phyloP scores from a whole-genome alignment of 1,140 invertebrate genomes.

The Bicyclus anynana region DNA sequence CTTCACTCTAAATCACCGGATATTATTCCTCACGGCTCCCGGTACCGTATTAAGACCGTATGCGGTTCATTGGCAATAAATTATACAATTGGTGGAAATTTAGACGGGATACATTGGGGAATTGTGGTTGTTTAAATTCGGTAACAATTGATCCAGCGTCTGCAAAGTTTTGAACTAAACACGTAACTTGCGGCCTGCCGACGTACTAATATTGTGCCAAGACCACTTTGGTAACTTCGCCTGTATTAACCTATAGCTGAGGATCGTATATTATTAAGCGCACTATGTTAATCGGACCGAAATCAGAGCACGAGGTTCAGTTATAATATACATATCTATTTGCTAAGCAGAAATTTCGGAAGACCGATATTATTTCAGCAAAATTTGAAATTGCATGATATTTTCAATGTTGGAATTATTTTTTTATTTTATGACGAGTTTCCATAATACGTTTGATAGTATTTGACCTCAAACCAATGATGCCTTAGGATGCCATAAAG shows the following conservation, averaged over 20 bases:
- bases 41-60: conserved; percentile 26
- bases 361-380: no score
- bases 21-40: conserved; percentile 20
- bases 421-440: no score
- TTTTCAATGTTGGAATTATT: no score
- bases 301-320: conserved; percentile 9
- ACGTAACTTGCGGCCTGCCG: conserved; percentile 42
- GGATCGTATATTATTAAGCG: conserved; percentile 25
- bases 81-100: conserved; percentile 35
- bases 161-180: conserved; percentile 56
- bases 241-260: conserved; percentile 31
- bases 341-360: not conserved
- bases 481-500: no score
- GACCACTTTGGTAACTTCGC: conserved; percentile 35
- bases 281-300: conserved; percentile 22
- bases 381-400: no score
- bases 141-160: conserved; percentile 47
- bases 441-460: no score
- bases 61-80: conserved; percentile 33
- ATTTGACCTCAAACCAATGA: no score
- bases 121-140: conserved; percentile 37
- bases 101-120: conserved; percentile 29
- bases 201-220: conserved; percentile 51
- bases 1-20: conserved; percentile 21
- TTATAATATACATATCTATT: conserved; percentile 21